Evolutionary conservation across 2,113 vertebrate genomes (phyloP).

Genomic region (Myotis brandtii): DNA sequence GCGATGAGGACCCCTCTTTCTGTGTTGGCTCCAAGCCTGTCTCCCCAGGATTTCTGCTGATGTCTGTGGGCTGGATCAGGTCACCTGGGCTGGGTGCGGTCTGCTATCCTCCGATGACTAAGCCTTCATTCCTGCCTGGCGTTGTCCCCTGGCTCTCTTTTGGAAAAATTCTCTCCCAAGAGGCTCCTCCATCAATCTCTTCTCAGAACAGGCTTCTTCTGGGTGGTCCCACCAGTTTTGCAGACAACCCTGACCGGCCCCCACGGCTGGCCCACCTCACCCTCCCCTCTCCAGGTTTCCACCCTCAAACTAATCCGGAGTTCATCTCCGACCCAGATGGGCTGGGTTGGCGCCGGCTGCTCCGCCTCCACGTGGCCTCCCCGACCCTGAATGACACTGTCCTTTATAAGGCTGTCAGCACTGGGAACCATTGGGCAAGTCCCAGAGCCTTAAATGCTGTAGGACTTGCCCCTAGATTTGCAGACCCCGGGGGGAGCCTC

Average conservation of each 20-base stretch:
- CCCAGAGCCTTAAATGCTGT: no score
- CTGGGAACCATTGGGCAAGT: background rate
- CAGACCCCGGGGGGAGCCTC: background rate
- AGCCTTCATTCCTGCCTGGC: background rate
- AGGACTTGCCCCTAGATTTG: background rate
- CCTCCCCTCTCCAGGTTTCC: background rate
- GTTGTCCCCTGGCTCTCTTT: background rate
- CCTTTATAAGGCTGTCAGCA: background rate
- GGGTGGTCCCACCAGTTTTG: background rate
- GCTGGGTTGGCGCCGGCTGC: background rate
- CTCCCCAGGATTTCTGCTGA: background rate
- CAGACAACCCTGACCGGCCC: no score
- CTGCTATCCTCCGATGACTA: background rate
- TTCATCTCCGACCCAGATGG: background rate
- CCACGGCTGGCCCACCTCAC: accelerated
- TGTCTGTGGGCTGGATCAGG: background rate
- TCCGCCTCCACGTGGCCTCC: background rate
- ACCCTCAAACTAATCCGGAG: background rate
- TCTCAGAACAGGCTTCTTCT: background rate
- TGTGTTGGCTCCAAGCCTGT: background rate
- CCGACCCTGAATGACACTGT: background rate
- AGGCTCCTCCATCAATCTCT: background rate
- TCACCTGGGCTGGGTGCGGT: background rate
- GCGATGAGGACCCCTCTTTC: background rate
- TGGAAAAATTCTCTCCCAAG: background rate